phyloP scores from a whole-genome alignment of 2,113 vertebrate genomes.

The Dolichotis patagonum region DNA sequence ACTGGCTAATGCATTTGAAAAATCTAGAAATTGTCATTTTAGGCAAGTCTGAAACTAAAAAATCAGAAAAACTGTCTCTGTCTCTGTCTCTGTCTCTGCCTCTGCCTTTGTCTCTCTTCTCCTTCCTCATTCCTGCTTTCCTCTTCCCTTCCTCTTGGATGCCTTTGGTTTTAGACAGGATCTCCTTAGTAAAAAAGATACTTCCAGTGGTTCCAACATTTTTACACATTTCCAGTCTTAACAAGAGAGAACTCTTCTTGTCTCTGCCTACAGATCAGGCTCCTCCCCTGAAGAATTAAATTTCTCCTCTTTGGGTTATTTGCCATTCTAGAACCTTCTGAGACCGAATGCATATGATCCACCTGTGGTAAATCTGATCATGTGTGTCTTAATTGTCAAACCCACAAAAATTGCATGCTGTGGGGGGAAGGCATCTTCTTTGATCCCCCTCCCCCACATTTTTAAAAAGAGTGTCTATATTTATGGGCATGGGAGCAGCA shows the following conservation, averaged over 20 bases:
- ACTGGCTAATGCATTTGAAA: neutral
- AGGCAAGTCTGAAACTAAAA: neutral
- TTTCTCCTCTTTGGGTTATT: neutral
- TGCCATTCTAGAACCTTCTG: neutral
- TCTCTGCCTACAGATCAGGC: neutral
- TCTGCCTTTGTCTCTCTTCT: neutral
- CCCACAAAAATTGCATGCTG: neutral
- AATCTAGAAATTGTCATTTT: neutral
- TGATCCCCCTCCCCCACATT: neutral
- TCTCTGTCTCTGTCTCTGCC: no score
- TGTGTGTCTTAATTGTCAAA: neutral
- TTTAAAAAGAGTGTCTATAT: neutral
- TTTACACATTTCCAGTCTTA: neutral
- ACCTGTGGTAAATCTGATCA: neutral
- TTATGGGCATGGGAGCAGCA: neutral
- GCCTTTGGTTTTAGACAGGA: neutral
- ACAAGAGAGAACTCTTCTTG: neutral
- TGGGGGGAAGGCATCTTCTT: neutral
- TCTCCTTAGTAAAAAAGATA: neutral
- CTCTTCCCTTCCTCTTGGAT: neutral
- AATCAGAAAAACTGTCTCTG: neutral
- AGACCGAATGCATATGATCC: neutral
- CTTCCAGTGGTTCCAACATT: neutral
- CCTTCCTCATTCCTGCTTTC: fast-evolving
- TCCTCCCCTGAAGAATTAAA: neutral